Percentiles rank a stretch among this genome's conserved stretches.
phyloP scores from a whole-genome alignment of 2,113 vertebrate species.

The Parus major region DNA sequence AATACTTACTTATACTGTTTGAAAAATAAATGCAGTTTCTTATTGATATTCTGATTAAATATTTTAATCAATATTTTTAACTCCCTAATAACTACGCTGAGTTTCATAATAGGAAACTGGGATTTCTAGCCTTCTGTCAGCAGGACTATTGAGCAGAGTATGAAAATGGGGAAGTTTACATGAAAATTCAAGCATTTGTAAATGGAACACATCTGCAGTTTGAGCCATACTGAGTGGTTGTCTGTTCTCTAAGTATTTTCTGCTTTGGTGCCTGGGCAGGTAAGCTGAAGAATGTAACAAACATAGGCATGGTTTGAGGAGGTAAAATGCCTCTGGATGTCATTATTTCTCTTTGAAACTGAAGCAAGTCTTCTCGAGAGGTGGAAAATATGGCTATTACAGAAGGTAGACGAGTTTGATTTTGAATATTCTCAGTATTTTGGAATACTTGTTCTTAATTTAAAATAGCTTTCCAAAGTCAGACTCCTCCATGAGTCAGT shows the following conservation, averaged over 20 bases:
- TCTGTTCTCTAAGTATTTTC: background rate
- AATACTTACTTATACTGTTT: background rate
- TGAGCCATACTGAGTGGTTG: background rate
- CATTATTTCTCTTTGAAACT: constrained; percentile 26
- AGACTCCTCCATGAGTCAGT: constrained; percentile 29
- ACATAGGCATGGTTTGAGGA: background rate
- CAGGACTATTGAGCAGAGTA: background rate
- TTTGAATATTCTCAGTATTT: constrained; percentile 8
- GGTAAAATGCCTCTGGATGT: constrained; percentile 1
- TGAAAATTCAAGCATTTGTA: background rate
- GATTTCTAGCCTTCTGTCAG: background rate
- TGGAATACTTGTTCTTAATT: constrained; percentile 7
- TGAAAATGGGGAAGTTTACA: background rate
- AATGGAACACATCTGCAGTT: background rate
- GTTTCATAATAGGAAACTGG: background rate
- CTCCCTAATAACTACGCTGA: background rate
- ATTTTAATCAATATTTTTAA: background rate
- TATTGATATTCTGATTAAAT: background rate
- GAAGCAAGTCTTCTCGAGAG: background rate
- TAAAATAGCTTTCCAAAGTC: constrained; percentile 44
- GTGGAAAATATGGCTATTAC: constrained; percentile 22
- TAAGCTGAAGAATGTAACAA: background rate
- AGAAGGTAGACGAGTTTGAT: background rate
- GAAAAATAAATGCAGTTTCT: background rate
- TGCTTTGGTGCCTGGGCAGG: background rate